These are phyloP conservation scores for Stomatorhinus walkeri DNA, from an alignment of 2,797 vertebrate species.

Conservation along the genomic window DNA sequence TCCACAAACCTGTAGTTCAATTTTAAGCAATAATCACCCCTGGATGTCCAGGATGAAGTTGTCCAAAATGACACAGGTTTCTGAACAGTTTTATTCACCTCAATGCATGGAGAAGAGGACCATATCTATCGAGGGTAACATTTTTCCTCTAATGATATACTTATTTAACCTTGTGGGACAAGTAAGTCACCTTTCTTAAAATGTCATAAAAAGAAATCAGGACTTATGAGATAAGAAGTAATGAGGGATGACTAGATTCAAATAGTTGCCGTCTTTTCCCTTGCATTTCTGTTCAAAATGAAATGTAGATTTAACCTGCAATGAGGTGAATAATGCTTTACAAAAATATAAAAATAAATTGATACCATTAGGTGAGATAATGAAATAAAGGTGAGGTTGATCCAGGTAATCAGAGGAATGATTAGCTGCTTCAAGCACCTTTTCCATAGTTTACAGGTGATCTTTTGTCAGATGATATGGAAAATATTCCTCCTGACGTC, in stretches of 20 bases:
- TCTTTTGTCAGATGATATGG: not conserved
- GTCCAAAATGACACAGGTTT: not conserved
- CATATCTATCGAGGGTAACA: not conserved
- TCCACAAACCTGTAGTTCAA: not conserved
- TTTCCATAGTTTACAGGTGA: not conserved
- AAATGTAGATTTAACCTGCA: conserved; percentile 8
- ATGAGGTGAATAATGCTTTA: not conserved
- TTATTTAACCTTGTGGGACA: not conserved
- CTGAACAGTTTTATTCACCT: not conserved
- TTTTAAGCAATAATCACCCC: not conserved
- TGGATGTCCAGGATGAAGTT: not conserved
- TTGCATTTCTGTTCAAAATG: not conserved
- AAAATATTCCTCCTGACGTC: not conserved
- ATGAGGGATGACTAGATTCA: not conserved
- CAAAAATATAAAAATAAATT: no score
- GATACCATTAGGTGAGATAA: not conserved
- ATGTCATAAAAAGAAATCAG: not conserved
- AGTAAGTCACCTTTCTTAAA: conserved; percentile 21
- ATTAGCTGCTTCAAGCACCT: not conserved
- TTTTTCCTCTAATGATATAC: conserved; percentile 11
- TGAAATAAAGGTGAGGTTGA: not conserved
- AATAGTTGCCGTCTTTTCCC: not conserved
- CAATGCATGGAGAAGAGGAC: not conserved
- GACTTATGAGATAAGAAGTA: conserved; percentile 9
- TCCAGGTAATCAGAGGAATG: not conserved